Conservation (phyloP, 2,797 vertebrate genomes). For the Myripristis jacobus region DNA sequence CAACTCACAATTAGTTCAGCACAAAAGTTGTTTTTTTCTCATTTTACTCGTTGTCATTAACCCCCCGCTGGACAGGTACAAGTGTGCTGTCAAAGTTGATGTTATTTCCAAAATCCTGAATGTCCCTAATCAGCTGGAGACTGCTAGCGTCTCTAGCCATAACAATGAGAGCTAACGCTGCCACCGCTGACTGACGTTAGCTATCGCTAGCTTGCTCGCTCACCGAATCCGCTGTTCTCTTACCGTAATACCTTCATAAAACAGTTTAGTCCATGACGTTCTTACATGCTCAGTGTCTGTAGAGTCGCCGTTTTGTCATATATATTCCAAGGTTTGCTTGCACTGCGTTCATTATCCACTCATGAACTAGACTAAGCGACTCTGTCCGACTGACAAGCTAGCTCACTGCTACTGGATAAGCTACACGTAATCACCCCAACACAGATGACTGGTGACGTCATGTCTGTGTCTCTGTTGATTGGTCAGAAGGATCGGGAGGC, state of each 20-base stretch:
- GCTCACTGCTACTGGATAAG: slow-evolving; percentile 52
- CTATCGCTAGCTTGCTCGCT: slow-evolving; percentile 52
- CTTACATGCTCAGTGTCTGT: not conserved
- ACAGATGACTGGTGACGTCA: slow-evolving; percentile 71
- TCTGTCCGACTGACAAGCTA: slow-evolving; percentile 53
- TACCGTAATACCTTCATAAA: slow-evolving; percentile 53
- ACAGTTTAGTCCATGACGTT: slow-evolving; percentile 7
- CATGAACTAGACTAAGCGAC: not conserved
- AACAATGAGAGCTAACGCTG: slow-evolving; percentile 67
- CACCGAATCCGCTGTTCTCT: slow-evolving; percentile 45
- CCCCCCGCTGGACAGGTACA: not conserved
- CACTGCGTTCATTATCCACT: not conserved
- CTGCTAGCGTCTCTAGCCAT: slow-evolving; percentile 37
- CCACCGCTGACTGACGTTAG: slow-evolving; percentile 47
- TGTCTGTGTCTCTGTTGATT: slow-evolving; percentile 53
- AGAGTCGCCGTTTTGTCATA: not conserved
- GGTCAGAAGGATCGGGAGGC: slow-evolving; percentile 27
- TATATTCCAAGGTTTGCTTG: not conserved
- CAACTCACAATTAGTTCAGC: not conserved
- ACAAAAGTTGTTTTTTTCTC: not conserved
- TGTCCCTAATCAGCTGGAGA: slow-evolving; percentile 23
- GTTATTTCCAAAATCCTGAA: too few species aligned
- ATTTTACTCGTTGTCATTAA: not conserved
- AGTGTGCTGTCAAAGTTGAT: slow-evolving; percentile 15
- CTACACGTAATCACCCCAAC: slow-evolving; percentile 79